Evolutionary conservation across 2,113 vertebrate species (phyloP), one percentile per base, ranked within the genome.

Genomic region (Cyrtonyx montezumae): DNA sequence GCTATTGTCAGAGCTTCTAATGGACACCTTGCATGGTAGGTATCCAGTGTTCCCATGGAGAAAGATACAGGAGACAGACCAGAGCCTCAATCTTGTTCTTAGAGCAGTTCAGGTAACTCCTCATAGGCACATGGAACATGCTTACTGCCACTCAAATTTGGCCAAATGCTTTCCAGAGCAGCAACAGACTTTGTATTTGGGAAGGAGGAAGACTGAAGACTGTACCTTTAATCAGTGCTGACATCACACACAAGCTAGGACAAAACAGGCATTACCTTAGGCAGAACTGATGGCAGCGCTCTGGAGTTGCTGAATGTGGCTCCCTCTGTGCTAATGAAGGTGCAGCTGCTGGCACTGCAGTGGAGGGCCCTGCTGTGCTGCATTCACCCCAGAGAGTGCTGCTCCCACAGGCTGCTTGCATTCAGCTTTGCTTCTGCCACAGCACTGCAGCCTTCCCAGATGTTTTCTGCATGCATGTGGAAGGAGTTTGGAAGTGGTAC

Each of bases 271-370:
- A 6, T 15, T 9, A 34, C 23, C 28, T 17, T 43, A 63, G 37
- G 18, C 28, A 46, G 36, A 51, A 19, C 16, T 8, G 32, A 19
- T 9, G 21, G 28, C 23, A 32, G 0, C 6, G 40, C 58, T 42
- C 43, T 37, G 34, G 45, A 15, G 11, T 53, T 70, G 9, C 18
- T 48, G 7, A 4, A 3, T 7, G 28, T 34, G 42, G 40, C n/a
- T 53, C 18, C 26, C 19, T 25, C 18, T 8, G 8, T 5, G 43
- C n/a, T 6, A 23, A 59, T 0, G 0, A 17, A 56, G n/a, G 9
- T n/a, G 26, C 48, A 37, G 43, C 16, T 53, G 55, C 61, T 56
- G 46, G 22, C 15, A 15, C 45, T 55, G 46, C 49, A 56, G 32
- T 22, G 37, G 20, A 55, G 70, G 46, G 65, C 40, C 61, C 30